phyloP scores from a whole-genome alignment of 2,797 vertebrate genomes.

The Protonibea diacanthus region DNA sequence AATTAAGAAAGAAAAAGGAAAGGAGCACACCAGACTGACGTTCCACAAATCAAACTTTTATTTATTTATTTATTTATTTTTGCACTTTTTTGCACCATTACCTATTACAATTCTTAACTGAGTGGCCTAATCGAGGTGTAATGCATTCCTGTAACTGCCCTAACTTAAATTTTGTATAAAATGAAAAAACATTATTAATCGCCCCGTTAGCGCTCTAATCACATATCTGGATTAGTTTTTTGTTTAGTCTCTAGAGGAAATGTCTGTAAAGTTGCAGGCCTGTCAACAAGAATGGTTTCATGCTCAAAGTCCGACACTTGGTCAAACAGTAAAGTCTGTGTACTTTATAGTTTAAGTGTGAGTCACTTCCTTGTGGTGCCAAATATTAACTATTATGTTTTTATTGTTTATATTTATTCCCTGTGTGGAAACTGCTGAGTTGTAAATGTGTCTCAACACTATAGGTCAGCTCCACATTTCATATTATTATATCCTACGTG shows the following conservation, averaged over 20 bases:
- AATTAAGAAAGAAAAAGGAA: no score
- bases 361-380: not conserved
- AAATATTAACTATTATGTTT: not conserved
- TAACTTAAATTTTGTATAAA: not conserved
- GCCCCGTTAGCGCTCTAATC: not conserved
- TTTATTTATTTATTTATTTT: no score
- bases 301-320: constrained; percentile 7
- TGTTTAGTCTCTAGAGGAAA: no score
- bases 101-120: no score
- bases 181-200: not conserved
- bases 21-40: no score
- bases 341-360: constrained; percentile 3
- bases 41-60: no score
- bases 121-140: no score
- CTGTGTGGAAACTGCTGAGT: not conserved
- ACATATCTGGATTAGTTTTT: not conserved
- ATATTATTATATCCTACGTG: not conserved
- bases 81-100: no score
- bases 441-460: not conserved
- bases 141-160: no score
- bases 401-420: not conserved
- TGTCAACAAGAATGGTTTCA: not conserved
- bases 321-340: constrained; percentile 17
- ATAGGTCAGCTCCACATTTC: not conserved
- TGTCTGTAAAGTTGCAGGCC: no score